Conservation (phyloP, 2,797 vertebrate genomes). For the Melopsittacus undulatus region DNA sequence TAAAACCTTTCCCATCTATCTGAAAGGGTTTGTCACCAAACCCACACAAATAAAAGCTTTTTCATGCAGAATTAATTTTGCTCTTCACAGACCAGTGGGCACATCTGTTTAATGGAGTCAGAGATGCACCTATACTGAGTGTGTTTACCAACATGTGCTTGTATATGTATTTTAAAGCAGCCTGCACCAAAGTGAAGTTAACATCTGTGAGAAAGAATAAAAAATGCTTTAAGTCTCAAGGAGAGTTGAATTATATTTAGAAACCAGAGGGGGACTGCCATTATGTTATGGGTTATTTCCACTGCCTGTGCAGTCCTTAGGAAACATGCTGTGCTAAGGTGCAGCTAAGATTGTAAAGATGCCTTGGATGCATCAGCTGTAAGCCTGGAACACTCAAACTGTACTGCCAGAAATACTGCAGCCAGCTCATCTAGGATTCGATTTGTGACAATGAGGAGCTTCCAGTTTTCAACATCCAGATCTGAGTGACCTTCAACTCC, state of each 20-base stretch:
- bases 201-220: background rate
- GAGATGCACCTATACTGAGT: background rate
- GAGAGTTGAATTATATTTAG: background rate
- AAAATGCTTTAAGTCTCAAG: background rate
- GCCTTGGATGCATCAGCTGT: background rate
- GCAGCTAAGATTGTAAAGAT: background rate
- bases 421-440: background rate
- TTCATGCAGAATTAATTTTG: slow-evolving; percentile 37
- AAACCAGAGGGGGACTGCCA: background rate
- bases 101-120: slow-evolving; percentile 19
- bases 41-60: background rate
- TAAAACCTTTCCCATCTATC: background rate
- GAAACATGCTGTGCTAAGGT: background rate
- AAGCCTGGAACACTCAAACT: background rate
- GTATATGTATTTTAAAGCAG: background rate
- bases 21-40: background rate
- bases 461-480: background rate
- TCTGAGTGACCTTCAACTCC: background rate
- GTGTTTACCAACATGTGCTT: background rate
- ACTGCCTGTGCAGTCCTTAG: background rate
- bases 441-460: background rate
- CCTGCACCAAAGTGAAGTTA: background rate
- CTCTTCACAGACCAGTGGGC: background rate
- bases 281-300: background rate
- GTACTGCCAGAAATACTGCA: background rate